Percentiles rank a stretch among this genome's conserved stretches.
These are phyloP conservation scores for Zele albiditarsus DNA, from an alignment of 2,888 invertebrate species.

Conservation along the genomic window DNA sequence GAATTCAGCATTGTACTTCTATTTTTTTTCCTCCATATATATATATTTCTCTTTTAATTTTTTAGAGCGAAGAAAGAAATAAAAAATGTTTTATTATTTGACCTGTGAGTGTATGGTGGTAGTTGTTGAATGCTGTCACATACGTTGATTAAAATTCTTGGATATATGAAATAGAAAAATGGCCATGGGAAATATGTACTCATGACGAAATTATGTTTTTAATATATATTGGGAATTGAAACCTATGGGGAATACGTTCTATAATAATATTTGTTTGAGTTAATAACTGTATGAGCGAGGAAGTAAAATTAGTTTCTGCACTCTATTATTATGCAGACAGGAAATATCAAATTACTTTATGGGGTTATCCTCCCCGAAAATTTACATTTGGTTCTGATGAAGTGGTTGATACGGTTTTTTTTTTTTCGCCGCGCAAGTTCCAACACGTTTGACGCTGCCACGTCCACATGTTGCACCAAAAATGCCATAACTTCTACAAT, in stretches of 20 bases:
- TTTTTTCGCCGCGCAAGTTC: no score
- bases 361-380: no score
- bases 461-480: no score
- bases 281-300: neutral
- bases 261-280: neutral
- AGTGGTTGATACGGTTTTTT: no score
- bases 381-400: no score
- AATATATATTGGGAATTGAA: neutral
- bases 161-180: neutral
- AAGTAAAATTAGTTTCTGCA: neutral
- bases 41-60: neutral
- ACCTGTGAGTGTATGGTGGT: neutral
- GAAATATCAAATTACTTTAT: neutral
- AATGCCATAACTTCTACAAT: no score
- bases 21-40: conserved; percentile 31
- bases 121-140: neutral
- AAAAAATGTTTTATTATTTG: conserved; percentile 6
- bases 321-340: neutral
- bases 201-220: neutral
- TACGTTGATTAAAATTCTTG: neutral
- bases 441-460: no score
- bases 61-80: neutral
- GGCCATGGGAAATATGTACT: neutral
- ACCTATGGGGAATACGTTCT: neutral
- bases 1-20: conserved; percentile 34